Conservation (phyloP, 2,113 vertebrate species). For the Neoarius graeffei region DNA sequence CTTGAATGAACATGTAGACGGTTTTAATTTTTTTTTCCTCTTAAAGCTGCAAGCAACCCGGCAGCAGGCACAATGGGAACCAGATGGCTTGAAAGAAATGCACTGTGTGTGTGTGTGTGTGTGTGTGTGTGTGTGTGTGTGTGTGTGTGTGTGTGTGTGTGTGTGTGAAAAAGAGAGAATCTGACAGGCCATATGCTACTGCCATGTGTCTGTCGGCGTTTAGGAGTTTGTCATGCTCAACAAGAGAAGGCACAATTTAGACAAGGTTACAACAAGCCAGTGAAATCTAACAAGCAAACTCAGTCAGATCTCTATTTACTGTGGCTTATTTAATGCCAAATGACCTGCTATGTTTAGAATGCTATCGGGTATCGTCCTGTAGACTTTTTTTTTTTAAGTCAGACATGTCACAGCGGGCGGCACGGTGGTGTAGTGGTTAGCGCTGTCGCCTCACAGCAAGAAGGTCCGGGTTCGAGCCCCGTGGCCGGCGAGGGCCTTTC, state of each 20-base stretch:
- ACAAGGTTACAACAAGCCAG: constrained; percentile 29
- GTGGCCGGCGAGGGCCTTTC: too few species aligned
- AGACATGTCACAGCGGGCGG: constrained; percentile 25
- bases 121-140: constrained; percentile 38
- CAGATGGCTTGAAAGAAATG: constrained; percentile 75
- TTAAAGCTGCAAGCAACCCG: constrained; percentile 62
- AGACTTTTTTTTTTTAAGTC: neutral
- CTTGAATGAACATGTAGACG: constrained; percentile 65
- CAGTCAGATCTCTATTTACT: neutral
- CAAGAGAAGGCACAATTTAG: constrained; percentile 37
- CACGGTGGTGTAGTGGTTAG: too few species aligned
- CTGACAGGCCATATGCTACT: constrained; percentile 41
- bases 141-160: constrained; percentile 37
- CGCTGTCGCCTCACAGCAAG: too few species aligned
- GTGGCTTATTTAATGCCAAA: neutral
- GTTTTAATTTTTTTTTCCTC: constrained; percentile 64
- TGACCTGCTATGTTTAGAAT: neutral
- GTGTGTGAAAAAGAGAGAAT: constrained; percentile 44
- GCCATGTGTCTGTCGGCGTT: constrained; percentile 47
- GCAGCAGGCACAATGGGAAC: constrained; percentile 73
- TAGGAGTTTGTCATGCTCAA: constrained; percentile 42
- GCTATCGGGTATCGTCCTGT: constrained; percentile 17
- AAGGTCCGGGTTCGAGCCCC: too few species aligned
- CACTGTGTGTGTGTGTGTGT: constrained; percentile 43
- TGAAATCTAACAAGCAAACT: constrained; percentile 3